These are phyloP conservation scores for Apis mellifera DNA, from an alignment of 1,140 invertebrate genomes.

Conservation along the genomic window DNA sequence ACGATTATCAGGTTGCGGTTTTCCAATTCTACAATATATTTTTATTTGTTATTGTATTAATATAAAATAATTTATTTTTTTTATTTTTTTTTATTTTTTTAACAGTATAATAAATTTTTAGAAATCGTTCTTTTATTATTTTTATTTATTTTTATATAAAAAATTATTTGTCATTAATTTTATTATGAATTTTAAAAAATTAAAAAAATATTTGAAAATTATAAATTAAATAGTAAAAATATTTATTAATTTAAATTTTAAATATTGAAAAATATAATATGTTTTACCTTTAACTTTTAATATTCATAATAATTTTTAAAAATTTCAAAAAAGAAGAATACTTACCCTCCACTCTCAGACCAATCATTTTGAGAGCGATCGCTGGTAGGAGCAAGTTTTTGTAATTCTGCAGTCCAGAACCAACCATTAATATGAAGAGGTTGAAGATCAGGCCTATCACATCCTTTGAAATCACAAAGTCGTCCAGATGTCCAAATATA, in stretches of 20 bases:
- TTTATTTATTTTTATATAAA: no score
- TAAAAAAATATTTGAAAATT: no score
- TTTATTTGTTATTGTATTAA: not conserved
- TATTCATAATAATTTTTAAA: not conserved
- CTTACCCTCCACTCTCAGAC: slow-evolving; percentile 88
- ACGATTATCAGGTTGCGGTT: slow-evolving; percentile 91
- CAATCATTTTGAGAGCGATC: slow-evolving; percentile 90
- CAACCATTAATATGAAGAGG: slow-evolving; percentile 90
- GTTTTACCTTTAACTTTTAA: not conserved
- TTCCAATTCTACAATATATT: slow-evolving; percentile 82
- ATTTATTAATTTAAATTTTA: not conserved
- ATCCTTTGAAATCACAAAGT: slow-evolving; percentile 92
- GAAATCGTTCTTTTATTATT: no score
- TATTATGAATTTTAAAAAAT: no score
- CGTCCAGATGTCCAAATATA: slow-evolving; percentile 94
- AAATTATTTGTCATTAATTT: no score
- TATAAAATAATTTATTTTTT: not conserved
- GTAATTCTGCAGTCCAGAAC: slow-evolving; percentile 93
- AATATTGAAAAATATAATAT: not conserved
- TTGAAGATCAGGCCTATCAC: slow-evolving; percentile 88
- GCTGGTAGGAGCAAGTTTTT: slow-evolving; percentile 89
- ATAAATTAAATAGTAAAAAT: not conserved
- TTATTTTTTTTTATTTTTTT: no score
- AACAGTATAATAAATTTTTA: no score
- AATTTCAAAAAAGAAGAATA: not conserved